Conservation (phyloP, 2,888 invertebrate genomes). For the Cosmopolites sordidus region DNA sequence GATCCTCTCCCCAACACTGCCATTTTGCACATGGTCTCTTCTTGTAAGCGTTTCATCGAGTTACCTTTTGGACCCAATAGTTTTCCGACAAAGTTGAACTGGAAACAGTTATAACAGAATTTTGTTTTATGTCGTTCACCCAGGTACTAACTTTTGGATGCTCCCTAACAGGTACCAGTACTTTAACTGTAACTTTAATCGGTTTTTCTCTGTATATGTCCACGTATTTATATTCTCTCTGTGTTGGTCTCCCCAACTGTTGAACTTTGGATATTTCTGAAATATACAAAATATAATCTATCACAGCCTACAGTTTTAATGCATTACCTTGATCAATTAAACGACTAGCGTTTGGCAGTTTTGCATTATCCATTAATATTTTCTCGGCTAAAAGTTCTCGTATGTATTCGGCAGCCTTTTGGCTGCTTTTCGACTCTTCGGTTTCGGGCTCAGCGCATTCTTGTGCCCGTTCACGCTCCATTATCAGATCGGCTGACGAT, state of each 20-base stretch:
- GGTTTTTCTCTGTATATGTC: constrained; percentile 85
- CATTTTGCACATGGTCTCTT: constrained; percentile 95
- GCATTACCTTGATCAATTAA: constrained; percentile 72
- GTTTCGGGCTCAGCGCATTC: constrained; percentile 5
- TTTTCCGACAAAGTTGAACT: constrained; percentile 96
- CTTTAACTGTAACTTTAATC: constrained; percentile 80
- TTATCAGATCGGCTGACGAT: constrained; percentile 31
- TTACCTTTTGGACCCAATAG: constrained; percentile 91
- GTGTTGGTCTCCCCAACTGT: constrained; percentile 42
- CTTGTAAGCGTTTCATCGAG: constrained; percentile 85
- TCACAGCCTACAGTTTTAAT: neutral
- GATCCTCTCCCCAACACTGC: constrained; percentile 89
- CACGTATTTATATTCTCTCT: constrained; percentile 64
- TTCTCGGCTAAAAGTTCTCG: constrained; percentile 58
- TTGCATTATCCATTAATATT: constrained; percentile 34
- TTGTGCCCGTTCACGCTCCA: constrained; percentile 24
- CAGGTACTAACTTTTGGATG: constrained; percentile 69
- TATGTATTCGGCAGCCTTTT: constrained; percentile 73
- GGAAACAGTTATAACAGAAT: constrained; percentile 37
- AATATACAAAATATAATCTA: constrained; percentile 34
- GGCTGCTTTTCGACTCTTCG: constrained; percentile 30
- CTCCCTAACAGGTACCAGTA: constrained; percentile 80
- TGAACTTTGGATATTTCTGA: constrained; percentile 75
- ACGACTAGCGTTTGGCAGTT: constrained; percentile 63
- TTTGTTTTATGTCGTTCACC: no score